Base-by-base conservation (phyloP, 2,888 invertebrate species). In the Patella ulyssiponensis region DNA sequence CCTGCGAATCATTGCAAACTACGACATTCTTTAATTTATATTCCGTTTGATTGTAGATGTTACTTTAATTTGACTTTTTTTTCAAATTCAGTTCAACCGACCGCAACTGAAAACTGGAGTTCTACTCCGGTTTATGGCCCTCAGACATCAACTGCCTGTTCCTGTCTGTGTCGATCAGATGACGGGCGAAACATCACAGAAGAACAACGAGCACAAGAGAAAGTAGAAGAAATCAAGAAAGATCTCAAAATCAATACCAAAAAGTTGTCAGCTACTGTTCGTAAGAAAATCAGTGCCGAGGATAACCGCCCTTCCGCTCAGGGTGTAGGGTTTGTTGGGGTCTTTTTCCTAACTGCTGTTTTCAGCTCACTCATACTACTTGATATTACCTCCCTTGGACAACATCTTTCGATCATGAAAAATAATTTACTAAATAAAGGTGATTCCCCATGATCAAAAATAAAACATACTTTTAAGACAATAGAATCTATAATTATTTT, bases 291-390 rank as follows among this genome's bases (percentile, higher is more conserved):
- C 20, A 64, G 64, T 14, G 64, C 9, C 20, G 64, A 64, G 14
- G 64, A 64, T 14, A 64, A 64, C 23, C 64, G 64, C 64, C 64
- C 64, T 23, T 64, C 64, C 11, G 64, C 64, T 20, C 64, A 64
- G 64, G 64, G 64, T 20, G 64, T 64, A 9, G 64, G 64, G 12
- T 64, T 64, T 20, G 64, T 64, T 11, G 64, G 64, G 20, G 20
- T 64, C 3, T 64, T 64, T 64, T 64, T 64, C 64, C 64, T 64
- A 2, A 64, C 64, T 23, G 20, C 23, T 11, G 64, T 64, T 11
- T 64, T 64, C 64, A 64, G 64, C 15, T 64, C 64, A 23, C 15
- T 64, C 11, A 23, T 64, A 11, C 14, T 64, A 12, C 23, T 64
- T 9, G 64, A 64, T 23, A 23, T 64, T 23, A 64, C 64, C 5